Evolutionary conservation across 1,140 invertebrate species (phyloP).

Genomic region (Babylonia areolata): DNA sequence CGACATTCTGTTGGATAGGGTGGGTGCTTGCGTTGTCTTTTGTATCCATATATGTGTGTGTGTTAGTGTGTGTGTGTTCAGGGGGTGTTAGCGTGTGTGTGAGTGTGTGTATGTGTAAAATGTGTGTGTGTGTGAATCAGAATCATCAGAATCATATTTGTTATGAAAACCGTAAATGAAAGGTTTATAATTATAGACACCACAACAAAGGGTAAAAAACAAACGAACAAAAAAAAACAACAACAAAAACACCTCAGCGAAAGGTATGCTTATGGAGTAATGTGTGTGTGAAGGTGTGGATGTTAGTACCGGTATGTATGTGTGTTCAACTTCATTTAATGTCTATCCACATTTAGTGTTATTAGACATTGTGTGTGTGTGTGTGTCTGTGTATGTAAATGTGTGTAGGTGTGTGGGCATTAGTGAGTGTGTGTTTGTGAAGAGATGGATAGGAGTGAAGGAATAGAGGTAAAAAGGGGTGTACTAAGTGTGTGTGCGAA

Average conservation of each 20-base stretch:
- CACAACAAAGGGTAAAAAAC: too few species aligned
- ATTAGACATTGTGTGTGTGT: neutral
- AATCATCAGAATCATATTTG: too few species aligned
- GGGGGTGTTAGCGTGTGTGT: neutral
- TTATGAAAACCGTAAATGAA: too few species aligned
- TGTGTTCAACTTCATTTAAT: neutral
- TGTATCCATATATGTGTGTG: neutral
- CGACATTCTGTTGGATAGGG: slow-evolving; percentile 86
- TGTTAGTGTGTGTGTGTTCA: neutral
- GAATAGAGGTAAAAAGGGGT: too few species aligned
- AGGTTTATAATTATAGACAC: too few species aligned
- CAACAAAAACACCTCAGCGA: too few species aligned
- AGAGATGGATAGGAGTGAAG: too few species aligned
- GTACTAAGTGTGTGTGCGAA: neutral
- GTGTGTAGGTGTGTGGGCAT: neutral
- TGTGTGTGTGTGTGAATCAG: neutral
- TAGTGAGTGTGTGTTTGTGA: neutral
- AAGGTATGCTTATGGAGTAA: too few species aligned
- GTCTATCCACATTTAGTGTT: neutral
- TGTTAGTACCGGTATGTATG: neutral
- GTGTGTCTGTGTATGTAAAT: neutral
- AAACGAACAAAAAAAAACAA: too few species aligned
- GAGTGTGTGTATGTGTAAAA: neutral
- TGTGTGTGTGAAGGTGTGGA: too few species aligned
- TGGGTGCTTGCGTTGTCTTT: slow-evolving; percentile 63